Conservation (phyloP, 1,140 invertebrate genomes). For the Pogonomyrmex californicus region DNA sequence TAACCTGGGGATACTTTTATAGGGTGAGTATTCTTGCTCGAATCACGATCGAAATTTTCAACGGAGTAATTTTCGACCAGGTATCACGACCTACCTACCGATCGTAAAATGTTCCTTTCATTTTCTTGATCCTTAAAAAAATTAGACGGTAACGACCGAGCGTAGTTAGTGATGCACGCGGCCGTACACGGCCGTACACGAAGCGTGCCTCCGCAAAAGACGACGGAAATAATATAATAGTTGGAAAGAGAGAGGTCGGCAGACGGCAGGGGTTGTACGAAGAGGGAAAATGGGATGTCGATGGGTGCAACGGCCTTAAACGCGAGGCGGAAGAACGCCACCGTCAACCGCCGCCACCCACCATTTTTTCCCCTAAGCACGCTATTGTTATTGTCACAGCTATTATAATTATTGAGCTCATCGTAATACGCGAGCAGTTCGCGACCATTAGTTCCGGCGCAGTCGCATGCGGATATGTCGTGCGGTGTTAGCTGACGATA, state of each 20-base stretch:
- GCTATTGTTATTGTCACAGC: constrained; percentile 84
- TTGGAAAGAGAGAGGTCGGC: neutral
- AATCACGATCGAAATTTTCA: neutral
- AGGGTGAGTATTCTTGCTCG: neutral
- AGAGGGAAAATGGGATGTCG: constrained; percentile 33
- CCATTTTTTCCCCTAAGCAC: constrained; percentile 65
- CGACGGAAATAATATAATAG: constrained; percentile 66
- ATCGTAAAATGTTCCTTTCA: neutral
- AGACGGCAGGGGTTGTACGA: neutral
- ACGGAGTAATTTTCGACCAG: neutral
- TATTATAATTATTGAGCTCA: constrained; percentile 84
- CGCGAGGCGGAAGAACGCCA: constrained; percentile 58
- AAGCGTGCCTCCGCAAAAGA: constrained; percentile 57
- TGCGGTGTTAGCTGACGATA: constrained; percentile 60
- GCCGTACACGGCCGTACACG: neutral
- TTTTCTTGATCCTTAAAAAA: neutral
- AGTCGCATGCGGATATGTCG: constrained; percentile 66
- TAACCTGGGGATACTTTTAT: neutral
- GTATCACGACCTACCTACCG: neutral
- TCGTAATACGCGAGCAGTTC: constrained; percentile 77
- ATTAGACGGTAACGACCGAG: constrained; percentile 4
- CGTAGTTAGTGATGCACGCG: constrained; percentile 27
- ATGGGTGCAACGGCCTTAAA: constrained; percentile 80
- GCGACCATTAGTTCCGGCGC: constrained; percentile 76
- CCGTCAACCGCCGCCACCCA: constrained; percentile 20